Percentiles rank a stretch among this genome's conserved stretches.
phyloP scores from a whole-genome alignment of 2,113 vertebrate genomes.

The Meriones unguiculatus region DNA sequence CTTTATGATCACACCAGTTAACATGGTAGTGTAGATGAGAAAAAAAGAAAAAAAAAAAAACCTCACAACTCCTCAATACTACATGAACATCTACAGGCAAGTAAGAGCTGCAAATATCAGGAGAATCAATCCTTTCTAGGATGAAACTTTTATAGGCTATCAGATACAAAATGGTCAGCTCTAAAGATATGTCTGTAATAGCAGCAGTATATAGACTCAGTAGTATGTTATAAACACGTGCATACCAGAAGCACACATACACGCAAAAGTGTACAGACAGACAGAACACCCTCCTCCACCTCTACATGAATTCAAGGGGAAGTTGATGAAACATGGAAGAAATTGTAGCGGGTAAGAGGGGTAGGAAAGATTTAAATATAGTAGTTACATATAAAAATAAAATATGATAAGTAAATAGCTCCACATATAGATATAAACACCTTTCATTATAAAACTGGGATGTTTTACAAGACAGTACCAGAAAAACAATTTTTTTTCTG shows the following conservation, averaged over 20 bases:
- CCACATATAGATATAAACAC: background rate
- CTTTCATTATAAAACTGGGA: background rate
- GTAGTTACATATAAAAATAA: background rate
- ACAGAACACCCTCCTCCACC: background rate
- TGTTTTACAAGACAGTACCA: constrained; percentile 26
- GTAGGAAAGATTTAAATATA: background rate
- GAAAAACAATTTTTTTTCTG: constrained; percentile 22
- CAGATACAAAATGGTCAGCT: background rate
- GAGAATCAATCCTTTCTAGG: background rate
- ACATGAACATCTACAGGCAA: background rate
- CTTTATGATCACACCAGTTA: background rate
- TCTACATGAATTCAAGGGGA: background rate
- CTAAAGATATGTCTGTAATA: background rate
- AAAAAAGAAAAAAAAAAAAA: background rate
- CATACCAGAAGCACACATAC: background rate
- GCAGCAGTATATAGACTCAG: background rate
- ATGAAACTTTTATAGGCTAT: background rate
- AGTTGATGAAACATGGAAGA: background rate
- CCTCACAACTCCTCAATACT: no score
- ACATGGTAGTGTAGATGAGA: accelerated
- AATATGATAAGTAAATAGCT: background rate
- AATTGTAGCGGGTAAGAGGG: background rate
- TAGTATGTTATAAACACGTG: background rate
- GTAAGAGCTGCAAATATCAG: background rate
- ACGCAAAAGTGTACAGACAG: background rate